Conservation (phyloP, 2,113 vertebrate genomes). For the Mustelus asterias region DNA sequence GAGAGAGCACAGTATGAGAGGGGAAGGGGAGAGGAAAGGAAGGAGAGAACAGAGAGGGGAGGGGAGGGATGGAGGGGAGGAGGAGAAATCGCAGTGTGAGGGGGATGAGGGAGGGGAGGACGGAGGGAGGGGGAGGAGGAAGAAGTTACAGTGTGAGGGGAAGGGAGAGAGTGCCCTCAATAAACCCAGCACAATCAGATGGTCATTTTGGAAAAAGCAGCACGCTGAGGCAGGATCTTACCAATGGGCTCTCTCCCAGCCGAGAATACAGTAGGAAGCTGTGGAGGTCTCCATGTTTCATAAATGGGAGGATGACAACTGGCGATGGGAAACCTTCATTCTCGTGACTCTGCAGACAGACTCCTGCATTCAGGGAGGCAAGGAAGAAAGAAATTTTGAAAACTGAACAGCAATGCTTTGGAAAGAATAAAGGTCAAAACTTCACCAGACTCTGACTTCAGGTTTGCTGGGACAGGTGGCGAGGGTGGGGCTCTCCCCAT, state of each 20-base stretch:
- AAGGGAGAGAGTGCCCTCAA: background rate
- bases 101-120: background rate
- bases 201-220: background rate
- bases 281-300: slow-evolving; percentile 90
- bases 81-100: background rate
- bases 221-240: slow-evolving; percentile 47
- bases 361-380: slow-evolving; percentile 54
- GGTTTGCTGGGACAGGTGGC: too few relatives aligned
- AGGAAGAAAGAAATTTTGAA: background rate
- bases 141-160: background rate
- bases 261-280: slow-evolving; percentile 84
- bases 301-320: slow-evolving; percentile 83
- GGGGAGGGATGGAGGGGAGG: too few relatives aligned
- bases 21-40: background rate
- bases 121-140: too few relatives aligned
- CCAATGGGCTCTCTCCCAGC: slow-evolving; percentile 77
- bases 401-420: background rate
- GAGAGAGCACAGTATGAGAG: background rate
- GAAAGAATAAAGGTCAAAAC: background rate
- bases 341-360: slow-evolving; percentile 83
- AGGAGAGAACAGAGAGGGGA: too few relatives aligned
- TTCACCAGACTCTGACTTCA: too few relatives aligned
- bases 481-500: too few relatives aligned
- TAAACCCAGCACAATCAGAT: background rate
- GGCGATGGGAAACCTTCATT: slow-evolving; percentile 82